Conservation (phyloP, 2,113 vertebrate species). For the Orthonyx spaldingii region DNA sequence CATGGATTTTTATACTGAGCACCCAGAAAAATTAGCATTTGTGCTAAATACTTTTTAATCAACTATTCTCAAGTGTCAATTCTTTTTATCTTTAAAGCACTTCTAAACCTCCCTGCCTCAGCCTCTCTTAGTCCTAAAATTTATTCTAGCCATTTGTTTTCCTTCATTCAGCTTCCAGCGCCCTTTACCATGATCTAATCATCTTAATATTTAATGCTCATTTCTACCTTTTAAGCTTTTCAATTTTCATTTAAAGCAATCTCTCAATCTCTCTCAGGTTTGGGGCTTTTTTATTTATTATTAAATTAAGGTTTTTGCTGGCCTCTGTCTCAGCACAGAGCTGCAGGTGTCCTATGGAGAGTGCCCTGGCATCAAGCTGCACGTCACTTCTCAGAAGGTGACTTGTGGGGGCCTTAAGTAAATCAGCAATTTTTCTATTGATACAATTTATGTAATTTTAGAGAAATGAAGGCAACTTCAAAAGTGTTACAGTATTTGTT, state of each 20-base stretch:
- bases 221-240: conserved; percentile 49
- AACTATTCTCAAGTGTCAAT: conserved; percentile 36
- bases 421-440: conserved; percentile 5
- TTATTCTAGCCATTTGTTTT: not conserved
- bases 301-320: not conserved
- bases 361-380: not conserved
- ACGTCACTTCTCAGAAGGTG: not conserved
- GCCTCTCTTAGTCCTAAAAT: not conserved
- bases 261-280: conserved; percentile 22
- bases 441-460: not conserved
- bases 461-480: not conserved
- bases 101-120: conserved; percentile 9
- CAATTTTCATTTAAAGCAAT: conserved; percentile 45
- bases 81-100: conserved; percentile 38
- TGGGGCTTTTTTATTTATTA: not conserved
- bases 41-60: conserved; percentile 68
- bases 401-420: conserved; percentile 12
- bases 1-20: conserved; percentile 49
- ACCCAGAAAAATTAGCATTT: conserved; percentile 66
- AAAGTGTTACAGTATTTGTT: not conserved
- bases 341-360: not conserved
- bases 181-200: conserved; percentile 54
- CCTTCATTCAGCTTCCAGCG: not conserved
- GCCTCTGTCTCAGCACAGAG: not conserved
- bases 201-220: conserved; percentile 43